Percentiles rank a stretch among this genome's conserved stretches.
Conservation (phyloP, 1,140 invertebrate genomes). For the Gyrodactylus bullatarudis region DNA sequence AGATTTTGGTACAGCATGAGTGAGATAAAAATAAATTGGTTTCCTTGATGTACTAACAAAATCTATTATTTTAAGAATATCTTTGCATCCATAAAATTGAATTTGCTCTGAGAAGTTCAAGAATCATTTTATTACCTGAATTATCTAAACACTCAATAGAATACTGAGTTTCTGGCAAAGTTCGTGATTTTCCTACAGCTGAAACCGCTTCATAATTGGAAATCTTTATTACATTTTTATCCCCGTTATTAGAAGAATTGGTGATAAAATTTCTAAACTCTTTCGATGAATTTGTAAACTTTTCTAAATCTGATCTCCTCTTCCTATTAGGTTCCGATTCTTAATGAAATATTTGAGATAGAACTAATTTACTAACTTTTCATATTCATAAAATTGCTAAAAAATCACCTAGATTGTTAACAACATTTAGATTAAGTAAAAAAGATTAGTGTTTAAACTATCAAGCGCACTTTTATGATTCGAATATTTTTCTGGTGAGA, state of each 20-base stretch:
- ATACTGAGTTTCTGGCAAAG: not conserved
- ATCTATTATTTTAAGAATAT: not conserved
- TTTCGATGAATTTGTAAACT: not conserved
- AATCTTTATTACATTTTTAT: not conserved
- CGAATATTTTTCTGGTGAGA: too few relatives aligned
- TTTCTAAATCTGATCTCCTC: too few relatives aligned
- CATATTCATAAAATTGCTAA: not conserved
- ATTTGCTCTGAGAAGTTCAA: not conserved
- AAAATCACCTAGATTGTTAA: not conserved
- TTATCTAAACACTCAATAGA: not conserved
- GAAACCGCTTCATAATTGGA: not conserved
- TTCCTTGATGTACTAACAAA: not conserved
- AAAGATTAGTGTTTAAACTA: not conserved
- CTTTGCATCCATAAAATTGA: not conserved
- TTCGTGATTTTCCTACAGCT: not conserved
- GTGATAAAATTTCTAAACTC: not conserved
- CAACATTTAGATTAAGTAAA: not conserved
- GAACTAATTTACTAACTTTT: not conserved
- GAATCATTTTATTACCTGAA: not conserved
- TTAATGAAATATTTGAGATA: too few relatives aligned
- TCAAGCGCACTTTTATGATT: too few relatives aligned
- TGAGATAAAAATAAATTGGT: conserved; percentile 8
- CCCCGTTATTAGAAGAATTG: too few relatives aligned
- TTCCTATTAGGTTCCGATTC: too few relatives aligned
- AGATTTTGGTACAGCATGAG: conserved; percentile 7